Evolutionary conservation across 2,113 vertebrate genomes (phyloP).

Genomic region (Barnardius zonarius): DNA sequence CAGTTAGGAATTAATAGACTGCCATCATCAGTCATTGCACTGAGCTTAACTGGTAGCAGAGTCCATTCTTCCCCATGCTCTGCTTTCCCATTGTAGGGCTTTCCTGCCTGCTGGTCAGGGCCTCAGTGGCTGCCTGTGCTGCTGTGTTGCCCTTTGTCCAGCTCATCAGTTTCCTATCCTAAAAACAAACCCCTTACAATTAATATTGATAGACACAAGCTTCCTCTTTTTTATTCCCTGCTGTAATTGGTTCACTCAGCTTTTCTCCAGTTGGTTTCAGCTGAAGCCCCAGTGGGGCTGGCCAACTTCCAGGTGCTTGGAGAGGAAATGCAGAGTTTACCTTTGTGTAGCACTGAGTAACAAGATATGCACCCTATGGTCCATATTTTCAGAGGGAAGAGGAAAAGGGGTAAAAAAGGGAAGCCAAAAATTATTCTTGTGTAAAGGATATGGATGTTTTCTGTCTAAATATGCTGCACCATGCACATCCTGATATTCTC

Average conservation of each 20-base stretch:
- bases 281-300: background rate
- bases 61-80: background rate
- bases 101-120: background rate
- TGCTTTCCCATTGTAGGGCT: background rate
- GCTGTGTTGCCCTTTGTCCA: background rate
- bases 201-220: background rate
- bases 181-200: background rate
- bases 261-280: background rate
- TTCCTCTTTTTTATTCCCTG: slow-evolving; percentile 16
- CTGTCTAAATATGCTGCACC: background rate
- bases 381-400: background rate
- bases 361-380: background rate
- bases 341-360: background rate
- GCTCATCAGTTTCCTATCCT: background rate
- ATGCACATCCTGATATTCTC: slow-evolving; percentile 28
- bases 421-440: background rate
- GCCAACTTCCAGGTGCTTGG: background rate
- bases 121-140: background rate
- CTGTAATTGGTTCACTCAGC: background rate
- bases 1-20: background rate
- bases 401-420: background rate
- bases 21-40: background rate
- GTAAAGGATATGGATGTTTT: background rate
- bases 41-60: background rate
- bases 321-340: slow-evolving; percentile 17